phyloP scores from a whole-genome alignment of 2,113 vertebrate species.

The Triplophysa dalaica region DNA sequence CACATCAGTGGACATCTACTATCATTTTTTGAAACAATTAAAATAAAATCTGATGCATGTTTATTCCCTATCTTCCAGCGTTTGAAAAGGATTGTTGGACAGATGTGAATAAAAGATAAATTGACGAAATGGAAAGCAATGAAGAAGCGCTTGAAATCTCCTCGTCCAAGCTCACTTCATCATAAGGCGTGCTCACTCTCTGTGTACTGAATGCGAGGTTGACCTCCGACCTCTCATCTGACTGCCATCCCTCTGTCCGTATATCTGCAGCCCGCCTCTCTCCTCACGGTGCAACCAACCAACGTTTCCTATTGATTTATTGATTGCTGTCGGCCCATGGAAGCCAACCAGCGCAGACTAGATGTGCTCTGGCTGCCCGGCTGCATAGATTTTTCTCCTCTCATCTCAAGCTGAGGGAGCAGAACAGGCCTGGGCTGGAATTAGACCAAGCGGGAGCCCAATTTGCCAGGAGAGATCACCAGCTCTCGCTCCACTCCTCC shows the following conservation, averaged over 20 bases:
- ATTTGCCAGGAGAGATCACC: slow-evolving; percentile 76
- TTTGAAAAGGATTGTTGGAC: too few relatives aligned
- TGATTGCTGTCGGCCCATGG: slow-evolving; percentile 92
- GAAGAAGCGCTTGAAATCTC: slow-evolving; percentile 55
- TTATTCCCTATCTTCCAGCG: too few relatives aligned
- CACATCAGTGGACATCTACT: too few relatives aligned
- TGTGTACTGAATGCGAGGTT: slow-evolving; percentile 82
- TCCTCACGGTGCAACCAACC: slow-evolving; percentile 93
- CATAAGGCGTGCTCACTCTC: slow-evolving; percentile 73
- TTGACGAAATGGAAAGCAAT: slow-evolving; percentile 44
- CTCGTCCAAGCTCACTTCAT: slow-evolving; percentile 71
- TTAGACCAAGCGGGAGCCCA: slow-evolving; percentile 87
- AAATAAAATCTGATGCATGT: too few relatives aligned
- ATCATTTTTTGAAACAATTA: too few relatives aligned
- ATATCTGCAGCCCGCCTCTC: slow-evolving; percentile 90
- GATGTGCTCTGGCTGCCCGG: slow-evolving; percentile 79
- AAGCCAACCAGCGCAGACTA: slow-evolving; percentile 85
- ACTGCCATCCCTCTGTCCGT: slow-evolving; percentile 82
- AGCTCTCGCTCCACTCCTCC: slow-evolving; percentile 35
- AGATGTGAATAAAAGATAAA: slow-evolving; percentile 29
- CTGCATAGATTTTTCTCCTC: slow-evolving; percentile 86
- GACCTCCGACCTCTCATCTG: slow-evolving; percentile 79
- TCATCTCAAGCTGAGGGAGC: slow-evolving; percentile 72
- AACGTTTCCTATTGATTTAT: slow-evolving; percentile 98
- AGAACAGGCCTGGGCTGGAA: slow-evolving; percentile 81